Evolutionary conservation across 1,140 invertebrate genomes (phyloP).

Genomic region (Acromyrmex heyeri): DNA sequence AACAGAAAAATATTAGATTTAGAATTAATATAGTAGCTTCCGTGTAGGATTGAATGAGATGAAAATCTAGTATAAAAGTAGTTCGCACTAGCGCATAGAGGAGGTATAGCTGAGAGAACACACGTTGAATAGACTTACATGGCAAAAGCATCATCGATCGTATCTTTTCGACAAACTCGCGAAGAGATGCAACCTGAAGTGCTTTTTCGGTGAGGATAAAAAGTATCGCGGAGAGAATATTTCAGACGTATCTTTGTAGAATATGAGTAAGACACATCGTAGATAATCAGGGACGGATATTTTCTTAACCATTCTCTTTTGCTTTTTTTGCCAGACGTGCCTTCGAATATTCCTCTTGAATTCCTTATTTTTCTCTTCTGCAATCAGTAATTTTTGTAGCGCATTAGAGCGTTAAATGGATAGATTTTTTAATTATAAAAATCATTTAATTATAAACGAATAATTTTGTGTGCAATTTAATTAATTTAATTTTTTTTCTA

Average conservation of each 20-base stretch:
- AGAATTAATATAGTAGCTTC: not conserved
- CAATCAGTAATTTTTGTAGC: not conserved
- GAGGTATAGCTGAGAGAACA: slow-evolving; percentile 16
- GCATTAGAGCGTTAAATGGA: not conserved
- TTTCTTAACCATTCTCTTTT: not conserved
- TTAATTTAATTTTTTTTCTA: not conserved
- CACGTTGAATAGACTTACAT: slow-evolving; percentile 51
- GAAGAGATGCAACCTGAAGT: slow-evolving; percentile 14
- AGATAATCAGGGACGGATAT: not conserved
- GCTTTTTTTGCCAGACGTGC: not conserved
- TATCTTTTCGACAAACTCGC: slow-evolving; percentile 53
- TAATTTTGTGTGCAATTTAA: not conserved
- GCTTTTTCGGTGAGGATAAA: slow-evolving; percentile 15
- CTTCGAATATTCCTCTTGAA: not conserved
- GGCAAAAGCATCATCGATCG: slow-evolving; percentile 54
- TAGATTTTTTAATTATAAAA: not conserved
- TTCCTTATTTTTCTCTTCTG: not conserved
- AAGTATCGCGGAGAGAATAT: slow-evolving; percentile 27
- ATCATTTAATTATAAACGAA: not conserved
- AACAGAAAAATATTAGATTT: slow-evolving; percentile 46
- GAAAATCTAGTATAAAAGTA: slow-evolving; percentile 14
- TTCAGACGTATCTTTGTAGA: not conserved
- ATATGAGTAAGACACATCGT: slow-evolving; percentile 32
- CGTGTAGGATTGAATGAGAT: not conserved
- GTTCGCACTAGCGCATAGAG: not conserved